phyloP scores from a whole-genome alignment of 2,113 vertebrate genomes.

The Oncorhynchus keta region DNA sequence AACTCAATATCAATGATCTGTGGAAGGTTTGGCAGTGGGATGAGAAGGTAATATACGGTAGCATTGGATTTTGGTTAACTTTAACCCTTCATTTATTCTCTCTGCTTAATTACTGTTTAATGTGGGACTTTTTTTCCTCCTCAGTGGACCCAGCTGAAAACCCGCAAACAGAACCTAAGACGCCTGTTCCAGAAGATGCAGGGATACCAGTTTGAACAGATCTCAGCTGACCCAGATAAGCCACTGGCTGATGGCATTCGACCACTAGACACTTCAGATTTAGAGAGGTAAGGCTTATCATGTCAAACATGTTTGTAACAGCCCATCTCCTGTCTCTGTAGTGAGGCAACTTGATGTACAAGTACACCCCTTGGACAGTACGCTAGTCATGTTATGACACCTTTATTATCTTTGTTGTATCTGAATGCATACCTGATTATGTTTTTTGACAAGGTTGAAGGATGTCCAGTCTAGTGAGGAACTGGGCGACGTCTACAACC shows the following conservation, averaged over 20 bases:
- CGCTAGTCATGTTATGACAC: neutral
- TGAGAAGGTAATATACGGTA: conserved; percentile 84
- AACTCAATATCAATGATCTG: conserved; percentile 94
- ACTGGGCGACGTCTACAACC: conserved; percentile 94
- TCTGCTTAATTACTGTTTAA: neutral
- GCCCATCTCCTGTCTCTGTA: too few species aligned
- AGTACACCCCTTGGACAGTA: too few species aligned
- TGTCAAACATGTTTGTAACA: too few species aligned
- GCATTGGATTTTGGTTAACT: neutral
- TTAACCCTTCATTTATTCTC: neutral
- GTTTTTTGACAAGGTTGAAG: conserved; percentile 79
- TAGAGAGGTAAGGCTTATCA: conserved; percentile 82
- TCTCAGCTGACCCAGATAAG: conserved; percentile 97
- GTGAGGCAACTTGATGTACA: too few species aligned
- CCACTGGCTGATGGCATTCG: conserved; percentile 94
- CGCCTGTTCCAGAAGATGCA: conserved; percentile 98
- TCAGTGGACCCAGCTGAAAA: conserved; percentile 96
- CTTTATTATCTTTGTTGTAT: neutral
- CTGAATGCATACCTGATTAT: neutral
- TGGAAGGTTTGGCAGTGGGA: conserved; percentile 99
- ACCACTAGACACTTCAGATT: conserved; percentile 91
- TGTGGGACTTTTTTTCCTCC: neutral
- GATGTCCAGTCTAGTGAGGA: conserved; percentile 97
- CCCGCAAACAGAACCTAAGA: conserved; percentile 94
- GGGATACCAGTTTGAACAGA: conserved; percentile 95